Conservation (phyloP, 2,113 vertebrate species). For the Ailurus styani region DNA sequence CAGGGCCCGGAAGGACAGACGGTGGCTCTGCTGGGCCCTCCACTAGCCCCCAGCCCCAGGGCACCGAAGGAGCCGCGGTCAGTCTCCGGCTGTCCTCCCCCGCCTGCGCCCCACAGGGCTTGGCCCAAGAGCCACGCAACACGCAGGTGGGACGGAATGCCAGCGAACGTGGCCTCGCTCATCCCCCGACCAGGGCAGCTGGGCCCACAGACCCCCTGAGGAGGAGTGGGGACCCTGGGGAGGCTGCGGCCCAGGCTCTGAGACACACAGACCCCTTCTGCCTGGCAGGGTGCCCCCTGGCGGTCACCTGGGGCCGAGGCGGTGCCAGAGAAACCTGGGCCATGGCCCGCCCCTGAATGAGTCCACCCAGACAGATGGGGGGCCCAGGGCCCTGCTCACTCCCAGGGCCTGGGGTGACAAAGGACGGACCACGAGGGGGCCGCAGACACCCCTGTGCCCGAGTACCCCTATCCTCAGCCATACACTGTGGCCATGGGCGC, state of each 20-base stretch:
- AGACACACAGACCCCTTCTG: neutral
- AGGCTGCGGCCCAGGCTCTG: neutral
- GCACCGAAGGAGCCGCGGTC: neutral
- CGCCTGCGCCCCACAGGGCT: neutral
- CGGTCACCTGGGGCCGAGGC: conserved; percentile 82
- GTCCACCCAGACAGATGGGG: conserved; percentile 60
- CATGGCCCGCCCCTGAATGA: conserved; percentile 89
- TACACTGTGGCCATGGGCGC: no score
- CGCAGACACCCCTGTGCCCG: neutral
- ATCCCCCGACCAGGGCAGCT: accelerated
- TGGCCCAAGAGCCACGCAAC: neutral
- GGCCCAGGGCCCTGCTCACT: neutral
- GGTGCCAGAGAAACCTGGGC: conserved; percentile 86
- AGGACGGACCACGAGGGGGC: accelerated
- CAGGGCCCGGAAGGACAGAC: no score
- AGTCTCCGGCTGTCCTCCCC: neutral
- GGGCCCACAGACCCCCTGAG: neutral
- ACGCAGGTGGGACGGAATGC: accelerated
- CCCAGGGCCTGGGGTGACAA: neutral
- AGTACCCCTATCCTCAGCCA: neutral
- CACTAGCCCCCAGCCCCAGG: neutral
- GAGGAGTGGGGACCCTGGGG: neutral
- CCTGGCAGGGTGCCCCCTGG: neutral
- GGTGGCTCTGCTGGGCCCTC: neutral
- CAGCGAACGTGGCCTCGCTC: neutral